Evolutionary conservation across 2,113 vertebrate genomes (phyloP).

Genomic region (Shinisaurus crocodilurus): DNA sequence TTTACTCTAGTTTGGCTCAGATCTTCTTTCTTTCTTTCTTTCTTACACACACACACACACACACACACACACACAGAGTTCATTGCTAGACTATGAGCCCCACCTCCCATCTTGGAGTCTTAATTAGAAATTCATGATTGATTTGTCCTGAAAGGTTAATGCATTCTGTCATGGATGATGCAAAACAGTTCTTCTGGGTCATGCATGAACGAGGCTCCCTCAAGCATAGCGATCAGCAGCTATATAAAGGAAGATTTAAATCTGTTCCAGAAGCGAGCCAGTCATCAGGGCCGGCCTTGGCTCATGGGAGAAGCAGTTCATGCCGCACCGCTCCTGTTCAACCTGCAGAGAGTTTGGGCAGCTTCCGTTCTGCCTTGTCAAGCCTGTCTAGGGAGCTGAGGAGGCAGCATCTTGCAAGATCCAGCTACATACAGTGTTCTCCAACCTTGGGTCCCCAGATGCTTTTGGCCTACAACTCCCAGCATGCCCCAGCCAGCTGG

Average conservation of each 20-base stretch:
- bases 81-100: not conserved
- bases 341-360: not conserved
- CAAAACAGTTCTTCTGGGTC: not conserved
- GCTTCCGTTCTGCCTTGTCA: not conserved
- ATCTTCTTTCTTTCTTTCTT: not conserved
- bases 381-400: not conserved
- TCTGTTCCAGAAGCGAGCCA: not conserved
- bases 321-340: not conserved
- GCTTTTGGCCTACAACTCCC: too few relatives aligned
- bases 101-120: not conserved
- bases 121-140: not conserved
- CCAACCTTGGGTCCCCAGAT: too few relatives aligned
- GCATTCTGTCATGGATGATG: not conserved
- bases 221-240: not conserved
- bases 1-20: too few relatives aligned
- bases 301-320: not conserved
- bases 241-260: not conserved
- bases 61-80: not conserved
- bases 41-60: not conserved
- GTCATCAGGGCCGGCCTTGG: not conserved
- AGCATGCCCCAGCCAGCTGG: too few relatives aligned
- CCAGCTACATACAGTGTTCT: too few relatives aligned
- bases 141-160: not conserved
- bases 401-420: not conserved
- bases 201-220: not conserved